A percentile compares a stretch with the other conserved stretches of the same genome.
These are phyloP conservation scores for Oscheius sp. DNA, from an alignment of 1,140 invertebrate species.

Conservation along the genomic window DNA sequence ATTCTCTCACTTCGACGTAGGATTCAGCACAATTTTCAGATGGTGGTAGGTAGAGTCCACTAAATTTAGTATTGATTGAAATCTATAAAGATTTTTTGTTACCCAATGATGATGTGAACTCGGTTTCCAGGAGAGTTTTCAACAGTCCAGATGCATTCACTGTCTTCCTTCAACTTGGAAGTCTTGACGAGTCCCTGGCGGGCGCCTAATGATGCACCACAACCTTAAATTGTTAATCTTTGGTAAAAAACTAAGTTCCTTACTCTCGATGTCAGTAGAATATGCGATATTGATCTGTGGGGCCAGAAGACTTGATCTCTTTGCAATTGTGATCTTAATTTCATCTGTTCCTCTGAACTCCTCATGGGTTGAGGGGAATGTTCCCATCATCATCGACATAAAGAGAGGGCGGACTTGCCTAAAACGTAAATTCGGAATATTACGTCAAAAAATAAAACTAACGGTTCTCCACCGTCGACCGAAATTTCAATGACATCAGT, in stretches of 20 bases:
- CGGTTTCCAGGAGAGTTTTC: constrained; percentile 29
- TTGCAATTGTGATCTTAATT: background rate
- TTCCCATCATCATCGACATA: too few relatives aligned
- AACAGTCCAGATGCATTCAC: constrained; percentile 36
- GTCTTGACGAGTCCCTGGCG: background rate
- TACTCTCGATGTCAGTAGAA: background rate
- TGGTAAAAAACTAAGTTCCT: constrained; percentile 1
- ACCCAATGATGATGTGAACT: constrained; percentile 20
- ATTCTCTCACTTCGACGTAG: constrained; percentile 46
- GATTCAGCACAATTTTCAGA: constrained; percentile 49
- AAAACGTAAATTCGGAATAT: too few relatives aligned
- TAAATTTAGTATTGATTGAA: constrained; percentile 11
- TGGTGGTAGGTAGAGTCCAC: constrained; percentile 31
- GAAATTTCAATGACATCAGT: constrained; percentile 11
- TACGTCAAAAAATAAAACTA: background rate
- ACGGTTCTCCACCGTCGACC: background rate
- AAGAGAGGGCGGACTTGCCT: too few relatives aligned
- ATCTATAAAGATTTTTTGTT: background rate
- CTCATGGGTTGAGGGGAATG: background rate
- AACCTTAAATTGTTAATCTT: background rate
- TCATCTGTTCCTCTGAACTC: constrained; percentile 4
- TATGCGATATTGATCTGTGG: constrained; percentile 10
- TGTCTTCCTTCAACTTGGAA: constrained; percentile 15
- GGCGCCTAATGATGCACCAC: background rate
- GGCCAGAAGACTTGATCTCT: background rate